Evolutionary conservation across 2,888 invertebrate species (phyloP).

Genomic region (Latheticus oryzae): DNA sequence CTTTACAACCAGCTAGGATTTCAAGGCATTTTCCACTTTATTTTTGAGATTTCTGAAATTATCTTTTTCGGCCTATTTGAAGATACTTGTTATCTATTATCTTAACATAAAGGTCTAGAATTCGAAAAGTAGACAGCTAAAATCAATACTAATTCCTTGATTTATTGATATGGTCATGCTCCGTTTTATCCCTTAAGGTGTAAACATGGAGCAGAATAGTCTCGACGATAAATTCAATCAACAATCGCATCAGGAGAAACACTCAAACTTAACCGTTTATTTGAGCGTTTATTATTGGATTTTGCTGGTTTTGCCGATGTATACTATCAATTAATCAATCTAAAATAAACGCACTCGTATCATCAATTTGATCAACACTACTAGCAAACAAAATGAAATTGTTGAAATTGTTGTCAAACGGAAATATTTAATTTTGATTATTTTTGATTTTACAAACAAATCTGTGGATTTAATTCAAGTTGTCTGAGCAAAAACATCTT

Average conservation of each 20-base stretch:
- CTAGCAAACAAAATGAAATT: too few relatives aligned
- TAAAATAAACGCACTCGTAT: background rate
- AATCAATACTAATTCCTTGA: slow-evolving; percentile 36
- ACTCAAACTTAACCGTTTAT: background rate
- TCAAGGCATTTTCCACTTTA: slow-evolving; percentile 43
- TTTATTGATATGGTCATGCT: slow-evolving; percentile 8
- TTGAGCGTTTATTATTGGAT: too few relatives aligned
- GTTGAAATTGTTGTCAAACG: too few relatives aligned
- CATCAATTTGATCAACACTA: background rate
- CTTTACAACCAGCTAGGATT: slow-evolving; percentile 49
- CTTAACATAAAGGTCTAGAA: slow-evolving; percentile 19
- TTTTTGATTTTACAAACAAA: too few relatives aligned
- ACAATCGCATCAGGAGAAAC: slow-evolving; percentile 2
- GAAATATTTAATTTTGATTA: too few relatives aligned
- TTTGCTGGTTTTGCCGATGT: slow-evolving; percentile 1
- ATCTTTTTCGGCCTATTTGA: slow-evolving; percentile 31
- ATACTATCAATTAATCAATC: slow-evolving; percentile 3
- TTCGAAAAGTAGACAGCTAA: slow-evolving; percentile 10
- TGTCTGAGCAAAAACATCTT: slow-evolving; percentile 39
- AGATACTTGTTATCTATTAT: slow-evolving; percentile 40
- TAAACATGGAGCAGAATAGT: slow-evolving; percentile 13
- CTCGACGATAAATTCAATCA: slow-evolving; percentile 20
- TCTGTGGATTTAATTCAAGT: slow-evolving; percentile 47
- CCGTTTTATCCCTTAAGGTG: slow-evolving; percentile 8
- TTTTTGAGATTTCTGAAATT: slow-evolving; percentile 39